Base-by-base conservation (phyloP, 2,888 invertebrate genomes). In the Synanthedon formicaeformis region DNA sequence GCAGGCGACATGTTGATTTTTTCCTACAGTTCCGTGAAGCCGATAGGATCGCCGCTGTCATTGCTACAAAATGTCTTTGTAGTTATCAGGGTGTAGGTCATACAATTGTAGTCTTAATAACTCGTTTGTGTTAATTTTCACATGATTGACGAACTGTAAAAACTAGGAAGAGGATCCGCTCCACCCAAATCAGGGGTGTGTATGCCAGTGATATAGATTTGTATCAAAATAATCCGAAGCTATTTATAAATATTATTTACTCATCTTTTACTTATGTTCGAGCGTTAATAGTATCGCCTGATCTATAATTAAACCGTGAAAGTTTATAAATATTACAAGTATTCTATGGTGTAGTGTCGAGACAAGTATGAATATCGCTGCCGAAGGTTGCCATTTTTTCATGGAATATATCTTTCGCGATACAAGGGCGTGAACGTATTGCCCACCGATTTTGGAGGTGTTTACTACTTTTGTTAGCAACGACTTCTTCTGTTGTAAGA, bases 171-270 rank as follows among this genome's bases (percentile, higher is more conserved):
- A 83, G 82, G 81, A 83, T 81, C 73, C 70, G 73, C 71, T 77
- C 75, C 83, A 82, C 86, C 83, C 82, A 75, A 81, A 73, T 75
- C 79, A 81, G 78, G 87, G 87, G 88, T 88, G 87, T 87, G 88
- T 88, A 84, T 84, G 77, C 74, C 5, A 78, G 81, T 84, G 83
- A 78, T 82, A 74, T 84, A 86, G 82, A 85, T 80, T 84, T 82
- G 86, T 85, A 86, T 87, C 85, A 87, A 88, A 87, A 86, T 87
- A 87, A 86, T 87, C 82, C 73, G 65, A 82, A 87, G 85, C 87
- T 88, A 88, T 88, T 88, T 88, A 87, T 88, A 88, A 87, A 88
- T 87, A 88, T 86, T 87, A 87, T 87, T 88, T 87, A 86, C 85
- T 82, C 81, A 81, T 78, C 85, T 84, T 88, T 88, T 87, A 84